Evolutionary conservation across 1,140 invertebrate genomes (phyloP).

Genomic region (Neoseiulus cucumeris): DNA sequence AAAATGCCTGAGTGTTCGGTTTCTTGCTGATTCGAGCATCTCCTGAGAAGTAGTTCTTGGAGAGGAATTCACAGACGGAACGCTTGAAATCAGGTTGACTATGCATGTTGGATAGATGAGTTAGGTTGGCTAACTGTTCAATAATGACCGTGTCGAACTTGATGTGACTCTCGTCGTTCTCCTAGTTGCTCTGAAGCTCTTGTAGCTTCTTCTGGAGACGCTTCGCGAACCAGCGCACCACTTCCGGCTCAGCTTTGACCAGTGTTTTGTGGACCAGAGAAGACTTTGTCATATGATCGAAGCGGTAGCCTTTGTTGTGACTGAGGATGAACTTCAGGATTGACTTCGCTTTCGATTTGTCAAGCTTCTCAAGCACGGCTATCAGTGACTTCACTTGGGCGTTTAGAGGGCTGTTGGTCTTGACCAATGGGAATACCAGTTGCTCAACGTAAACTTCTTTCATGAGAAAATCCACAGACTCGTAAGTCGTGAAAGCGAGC

Average conservation of each 20-base stretch:
- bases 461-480: not conserved
- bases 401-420: not conserved
- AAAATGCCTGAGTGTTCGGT: not conserved
- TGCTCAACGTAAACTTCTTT: not conserved
- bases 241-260: not conserved
- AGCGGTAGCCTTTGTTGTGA: not conserved
- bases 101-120: not conserved
- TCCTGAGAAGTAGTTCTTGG: not conserved
- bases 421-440: not conserved
- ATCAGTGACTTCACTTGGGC: not conserved
- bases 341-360: not conserved
- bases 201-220: not conserved
- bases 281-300: slow-evolving; percentile 8
- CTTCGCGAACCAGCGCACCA: not conserved
- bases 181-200: not conserved
- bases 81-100: not conserved
- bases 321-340: not conserved
- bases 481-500: not conserved
- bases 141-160: slow-evolving; percentile 6
- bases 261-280: slow-evolving; percentile 4
- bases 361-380: not conserved
- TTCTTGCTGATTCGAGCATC: slow-evolving; percentile 9
- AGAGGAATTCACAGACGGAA: not conserved
- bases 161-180: not conserved
- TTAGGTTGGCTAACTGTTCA: not conserved